Conservation (phyloP, 2,113 vertebrate genomes). For the Mugil cephalus region DNA sequence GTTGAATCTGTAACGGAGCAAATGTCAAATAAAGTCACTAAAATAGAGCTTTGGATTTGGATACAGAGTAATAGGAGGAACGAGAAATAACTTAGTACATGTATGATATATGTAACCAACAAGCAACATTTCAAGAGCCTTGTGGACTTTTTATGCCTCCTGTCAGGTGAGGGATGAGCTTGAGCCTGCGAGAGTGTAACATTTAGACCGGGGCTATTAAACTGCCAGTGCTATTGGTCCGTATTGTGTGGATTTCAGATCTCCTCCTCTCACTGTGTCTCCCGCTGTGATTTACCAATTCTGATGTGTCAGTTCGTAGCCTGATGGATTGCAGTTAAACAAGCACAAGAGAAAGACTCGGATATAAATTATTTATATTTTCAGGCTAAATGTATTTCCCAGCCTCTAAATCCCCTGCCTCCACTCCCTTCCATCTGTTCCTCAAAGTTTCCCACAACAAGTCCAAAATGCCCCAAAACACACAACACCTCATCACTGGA, state of each 20-base stretch:
- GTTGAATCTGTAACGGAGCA: too few species aligned
- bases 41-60: too few species aligned
- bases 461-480: slow-evolving; percentile 58
- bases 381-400: slow-evolving; percentile 69
- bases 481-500: slow-evolving; percentile 48
- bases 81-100: too few species aligned
- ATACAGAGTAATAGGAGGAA: background rate
- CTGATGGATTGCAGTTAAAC: slow-evolving; percentile 55
- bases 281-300: slow-evolving; percentile 42
- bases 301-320: slow-evolving; percentile 36
- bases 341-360: slow-evolving; percentile 43
- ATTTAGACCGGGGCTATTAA: background rate
- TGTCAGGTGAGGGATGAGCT: background rate
- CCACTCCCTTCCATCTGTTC: slow-evolving; percentile 71
- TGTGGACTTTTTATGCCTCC: background rate
- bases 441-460: slow-evolving; percentile 75
- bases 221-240: background rate
- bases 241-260: slow-evolving; percentile 10
- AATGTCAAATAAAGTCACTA: too few species aligned
- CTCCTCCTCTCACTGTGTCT: slow-evolving; percentile 1
- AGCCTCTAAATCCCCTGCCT: slow-evolving; percentile 62
- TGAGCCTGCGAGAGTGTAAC: background rate
- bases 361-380: slow-evolving; percentile 63
- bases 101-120: background rate
- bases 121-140: background rate